These are phyloP conservation scores for Nasua narica DNA, from an alignment of 2,797 vertebrate species.

Conservation along the genomic window DNA sequence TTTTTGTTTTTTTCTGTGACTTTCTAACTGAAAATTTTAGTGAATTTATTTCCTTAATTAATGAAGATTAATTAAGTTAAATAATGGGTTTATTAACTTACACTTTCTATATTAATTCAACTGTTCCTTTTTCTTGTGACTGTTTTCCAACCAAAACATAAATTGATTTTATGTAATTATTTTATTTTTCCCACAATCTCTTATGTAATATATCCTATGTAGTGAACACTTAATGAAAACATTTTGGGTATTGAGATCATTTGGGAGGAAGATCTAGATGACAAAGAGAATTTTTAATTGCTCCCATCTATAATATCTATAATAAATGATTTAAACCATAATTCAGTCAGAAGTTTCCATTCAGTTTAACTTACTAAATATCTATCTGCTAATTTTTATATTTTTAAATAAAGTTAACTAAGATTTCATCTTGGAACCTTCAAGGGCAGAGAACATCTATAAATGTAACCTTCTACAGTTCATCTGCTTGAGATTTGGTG, in stretches of 20 bases:
- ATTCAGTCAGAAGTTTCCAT: neutral
- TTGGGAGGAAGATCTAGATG: neutral
- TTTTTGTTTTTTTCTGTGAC: neutral
- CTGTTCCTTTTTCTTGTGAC: neutral
- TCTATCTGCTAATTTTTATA: neutral
- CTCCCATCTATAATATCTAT: neutral
- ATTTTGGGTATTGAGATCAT: neutral
- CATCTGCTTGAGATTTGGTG: neutral
- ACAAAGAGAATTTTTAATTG: neutral
- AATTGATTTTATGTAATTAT: neutral
- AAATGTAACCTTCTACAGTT: neutral
- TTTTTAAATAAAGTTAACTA: slow-evolving; percentile 24
- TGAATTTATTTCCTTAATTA: neutral
- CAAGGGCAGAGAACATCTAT: neutral
- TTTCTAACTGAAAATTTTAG: neutral
- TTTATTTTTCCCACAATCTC: neutral
- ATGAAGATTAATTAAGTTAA: no score
- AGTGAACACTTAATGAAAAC: neutral
- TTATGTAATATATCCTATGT: neutral
- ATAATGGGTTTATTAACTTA: neutral
- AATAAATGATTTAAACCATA: neutral
- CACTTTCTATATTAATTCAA: neutral
- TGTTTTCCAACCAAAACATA: neutral
- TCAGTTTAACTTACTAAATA: neutral
- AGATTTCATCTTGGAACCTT: neutral